A percentile compares a stretch with the other conserved stretches of the same genome.
Conservation (phyloP, 2,113 vertebrate genomes). For the Chelonoidis abingdonii region DNA sequence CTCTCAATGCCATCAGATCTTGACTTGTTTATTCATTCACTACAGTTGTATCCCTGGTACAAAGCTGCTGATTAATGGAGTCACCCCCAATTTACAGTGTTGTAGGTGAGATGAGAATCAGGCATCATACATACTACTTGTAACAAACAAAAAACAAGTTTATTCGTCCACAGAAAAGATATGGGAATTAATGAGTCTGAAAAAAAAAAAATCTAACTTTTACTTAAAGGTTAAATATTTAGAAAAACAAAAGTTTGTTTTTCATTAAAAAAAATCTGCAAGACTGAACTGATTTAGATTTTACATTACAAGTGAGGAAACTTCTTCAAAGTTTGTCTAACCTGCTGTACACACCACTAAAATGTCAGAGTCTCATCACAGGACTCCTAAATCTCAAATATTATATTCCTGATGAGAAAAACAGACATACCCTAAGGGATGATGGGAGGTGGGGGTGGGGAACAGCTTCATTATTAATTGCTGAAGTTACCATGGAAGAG, state of each 20-base stretch:
- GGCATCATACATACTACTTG: not conserved
- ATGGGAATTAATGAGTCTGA: not conserved
- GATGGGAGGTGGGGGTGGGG: rapidly evolving
- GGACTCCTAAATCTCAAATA: not conserved
- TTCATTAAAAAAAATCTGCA: not conserved
- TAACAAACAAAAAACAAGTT: not conserved
- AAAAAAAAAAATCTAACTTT: too few species aligned
- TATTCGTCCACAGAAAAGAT: not conserved
- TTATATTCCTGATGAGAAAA: not conserved
- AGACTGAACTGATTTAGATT: not conserved
- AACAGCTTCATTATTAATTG: not conserved
- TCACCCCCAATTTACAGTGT: not conserved
- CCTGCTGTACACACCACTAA: too few species aligned
- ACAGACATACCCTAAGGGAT: not conserved
- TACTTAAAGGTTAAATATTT: not conserved
- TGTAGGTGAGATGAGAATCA: not conserved
- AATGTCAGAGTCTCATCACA: not conserved
- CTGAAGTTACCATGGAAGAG: not conserved
- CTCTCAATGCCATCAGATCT: not conserved
- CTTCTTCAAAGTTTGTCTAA: not conserved
- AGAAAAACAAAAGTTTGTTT: not conserved
- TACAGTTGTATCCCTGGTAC: not conserved
- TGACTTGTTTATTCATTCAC: not conserved
- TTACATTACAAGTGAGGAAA: not conserved
- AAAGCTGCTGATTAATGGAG: not conserved